Conservation (phyloP, 2,888 invertebrate species). For the Catocala nupta region DNA sequence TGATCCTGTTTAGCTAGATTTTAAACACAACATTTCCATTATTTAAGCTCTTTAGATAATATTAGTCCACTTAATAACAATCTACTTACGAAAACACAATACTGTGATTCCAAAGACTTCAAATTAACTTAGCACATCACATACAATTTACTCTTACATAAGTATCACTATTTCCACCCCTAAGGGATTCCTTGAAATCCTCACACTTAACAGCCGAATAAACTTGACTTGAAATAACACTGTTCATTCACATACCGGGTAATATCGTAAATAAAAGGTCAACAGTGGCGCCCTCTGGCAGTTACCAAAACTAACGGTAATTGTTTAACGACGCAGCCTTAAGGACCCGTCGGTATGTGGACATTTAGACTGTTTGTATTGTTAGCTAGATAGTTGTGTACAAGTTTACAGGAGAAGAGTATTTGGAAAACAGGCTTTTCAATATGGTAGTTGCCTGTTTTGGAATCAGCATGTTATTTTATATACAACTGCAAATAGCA, state of each 20-base stretch:
- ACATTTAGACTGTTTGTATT: not conserved
- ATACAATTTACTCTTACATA: not conserved
- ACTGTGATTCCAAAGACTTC: too few species aligned
- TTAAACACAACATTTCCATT: too few species aligned
- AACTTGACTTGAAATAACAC: slow-evolving; percentile 46
- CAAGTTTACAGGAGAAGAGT: too few species aligned
- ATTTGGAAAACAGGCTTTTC: too few species aligned
- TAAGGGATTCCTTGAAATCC: slow-evolving; percentile 17
- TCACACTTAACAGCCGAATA: slow-evolving; percentile 47
- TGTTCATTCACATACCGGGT: slow-evolving; percentile 51
- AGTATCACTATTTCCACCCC: slow-evolving; percentile 2
- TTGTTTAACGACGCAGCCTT: slow-evolving; percentile 56
- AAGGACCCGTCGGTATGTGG: slow-evolving; percentile 45
- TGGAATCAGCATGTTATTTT: too few species aligned
- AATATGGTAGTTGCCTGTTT: too few species aligned
- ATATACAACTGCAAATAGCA: too few species aligned
- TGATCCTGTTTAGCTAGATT: too few species aligned
- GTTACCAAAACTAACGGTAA: slow-evolving; percentile 57
- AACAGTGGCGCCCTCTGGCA: slow-evolving; percentile 47
- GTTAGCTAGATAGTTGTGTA: not conserved
- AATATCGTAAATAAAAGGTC: slow-evolving; percentile 54
- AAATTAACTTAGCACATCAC: too few species aligned
- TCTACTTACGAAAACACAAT: too few species aligned
- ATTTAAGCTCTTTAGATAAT: too few species aligned
- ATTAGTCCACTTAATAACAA: too few species aligned